phyloP scores from a whole-genome alignment of 1,140 invertebrate species.

The Schlechtendalia chinensis region DNA sequence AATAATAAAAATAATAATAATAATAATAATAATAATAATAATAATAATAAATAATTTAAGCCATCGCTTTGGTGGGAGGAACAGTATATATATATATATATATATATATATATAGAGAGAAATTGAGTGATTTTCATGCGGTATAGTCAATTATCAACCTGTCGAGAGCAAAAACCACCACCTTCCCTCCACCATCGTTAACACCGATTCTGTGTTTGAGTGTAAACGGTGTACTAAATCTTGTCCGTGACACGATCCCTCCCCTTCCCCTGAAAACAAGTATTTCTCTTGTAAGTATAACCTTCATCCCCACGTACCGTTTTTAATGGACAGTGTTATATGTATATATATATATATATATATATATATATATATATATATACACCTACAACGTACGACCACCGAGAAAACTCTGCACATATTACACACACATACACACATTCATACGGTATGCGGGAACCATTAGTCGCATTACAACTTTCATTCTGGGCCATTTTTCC shows the following conservation, averaged over 20 bases:
- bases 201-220: background rate
- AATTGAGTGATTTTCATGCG: no score
- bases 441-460: background rate
- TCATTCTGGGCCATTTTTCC: constrained; percentile 1
- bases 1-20: no score
- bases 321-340: background rate
- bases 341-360: background rate
- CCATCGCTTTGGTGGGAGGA: no score
- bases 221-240: constrained; percentile 21
- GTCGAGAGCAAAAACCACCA: constrained; percentile 4
- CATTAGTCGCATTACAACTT: constrained; percentile 29
- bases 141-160: constrained; percentile 7
- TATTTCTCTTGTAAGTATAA: background rate
- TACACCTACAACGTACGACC: background rate
- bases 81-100: no score
- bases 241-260: background rate
- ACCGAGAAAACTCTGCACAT: background rate
- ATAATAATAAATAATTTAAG: no score
- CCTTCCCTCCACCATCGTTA: background rate
- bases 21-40: no score
- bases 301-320: background rate
- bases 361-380: background rate
- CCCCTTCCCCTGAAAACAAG: background rate
- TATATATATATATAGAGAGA: no score
- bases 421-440: background rate